These are phyloP conservation scores for Esperia sulphurella DNA, from an alignment of 2,888 invertebrate species.

Conservation along the genomic window DNA sequence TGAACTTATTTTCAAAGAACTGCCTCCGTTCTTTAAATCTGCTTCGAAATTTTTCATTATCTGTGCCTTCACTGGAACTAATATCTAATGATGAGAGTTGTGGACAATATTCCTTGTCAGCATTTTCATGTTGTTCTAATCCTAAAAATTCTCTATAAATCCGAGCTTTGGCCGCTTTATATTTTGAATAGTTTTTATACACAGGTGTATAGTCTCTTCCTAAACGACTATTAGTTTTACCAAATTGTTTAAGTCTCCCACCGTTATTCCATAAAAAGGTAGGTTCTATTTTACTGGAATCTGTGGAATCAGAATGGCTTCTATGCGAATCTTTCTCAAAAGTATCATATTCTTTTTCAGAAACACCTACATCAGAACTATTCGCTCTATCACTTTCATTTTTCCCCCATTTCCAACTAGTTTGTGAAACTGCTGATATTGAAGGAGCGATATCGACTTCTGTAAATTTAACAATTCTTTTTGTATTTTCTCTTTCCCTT, in stretches of 20 bases:
- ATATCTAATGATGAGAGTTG: conserved; percentile 19
- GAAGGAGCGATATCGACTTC: conserved; percentile 24
- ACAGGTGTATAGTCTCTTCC: conserved; percentile 36
- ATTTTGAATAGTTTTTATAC: conserved; percentile 34
- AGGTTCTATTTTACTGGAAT: conserved; percentile 44
- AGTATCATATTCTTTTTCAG: conserved; percentile 21
- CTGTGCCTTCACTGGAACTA: conserved; percentile 29
- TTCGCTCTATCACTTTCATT: conserved; percentile 9
- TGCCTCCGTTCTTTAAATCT: conserved; percentile 25
- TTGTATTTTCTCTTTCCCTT: conserved; percentile 43
- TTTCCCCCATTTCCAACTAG: conserved; percentile 19
- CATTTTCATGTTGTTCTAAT: conserved; percentile 22
- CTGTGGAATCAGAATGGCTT: conserved; percentile 41
- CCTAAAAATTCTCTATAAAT: conserved; percentile 43
- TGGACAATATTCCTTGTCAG: conserved; percentile 5
- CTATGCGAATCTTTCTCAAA: conserved; percentile 23
- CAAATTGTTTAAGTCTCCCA: conserved; percentile 14
- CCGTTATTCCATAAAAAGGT: conserved; percentile 49
- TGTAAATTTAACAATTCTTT: conserved; percentile 55
- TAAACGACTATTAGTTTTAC: conserved; percentile 22
- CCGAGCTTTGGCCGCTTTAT: conserved; percentile 35
- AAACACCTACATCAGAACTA: conserved; percentile 19
- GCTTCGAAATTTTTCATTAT: conserved; percentile 19
- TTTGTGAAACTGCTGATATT: conserved; percentile 20
- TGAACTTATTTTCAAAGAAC: conserved; percentile 30